These are phyloP conservation scores for Ameiurus melas DNA, from an alignment of 2,113 vertebrate species.

Conservation along the genomic window DNA sequence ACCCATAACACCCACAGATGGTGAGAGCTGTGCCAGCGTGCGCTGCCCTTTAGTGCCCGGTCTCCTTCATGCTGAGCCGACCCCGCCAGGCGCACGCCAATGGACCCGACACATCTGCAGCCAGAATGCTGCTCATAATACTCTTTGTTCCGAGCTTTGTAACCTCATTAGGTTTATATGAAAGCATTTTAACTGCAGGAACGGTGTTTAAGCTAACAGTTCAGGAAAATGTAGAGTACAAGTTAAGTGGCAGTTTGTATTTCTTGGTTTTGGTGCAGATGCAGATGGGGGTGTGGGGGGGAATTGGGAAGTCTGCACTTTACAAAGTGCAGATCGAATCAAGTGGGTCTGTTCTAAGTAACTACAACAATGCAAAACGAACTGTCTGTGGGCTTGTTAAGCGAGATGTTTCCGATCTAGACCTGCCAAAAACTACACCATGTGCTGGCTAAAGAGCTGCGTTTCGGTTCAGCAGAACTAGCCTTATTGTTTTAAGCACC, in stretches of 20 bases:
- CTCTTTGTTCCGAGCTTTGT: slow-evolving; percentile 40
- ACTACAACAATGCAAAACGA: slow-evolving; percentile 40
- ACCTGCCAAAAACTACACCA: slow-evolving; percentile 40
- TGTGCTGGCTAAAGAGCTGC: background rate
- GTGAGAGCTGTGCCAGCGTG: slow-evolving; percentile 21
- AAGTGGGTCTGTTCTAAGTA: slow-evolving; percentile 27
- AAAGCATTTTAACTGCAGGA: slow-evolving; percentile 2
- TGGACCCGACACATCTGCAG: slow-evolving; percentile 56
- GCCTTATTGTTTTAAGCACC: slow-evolving; percentile 22
- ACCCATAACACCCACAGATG: slow-evolving; percentile 39
- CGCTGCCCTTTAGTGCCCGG: slow-evolving; percentile 21
- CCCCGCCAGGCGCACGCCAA: slow-evolving; percentile 30
- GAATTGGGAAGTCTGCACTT: background rate
- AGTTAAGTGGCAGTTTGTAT: slow-evolving; percentile 3
- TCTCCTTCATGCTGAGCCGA: slow-evolving; percentile 24
- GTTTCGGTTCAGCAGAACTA: slow-evolving; percentile 25
- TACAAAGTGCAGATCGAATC: slow-evolving; percentile 24
- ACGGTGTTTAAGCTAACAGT: background rate
- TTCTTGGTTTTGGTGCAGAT: background rate
- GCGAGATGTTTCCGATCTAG: background rate
- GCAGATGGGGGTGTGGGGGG: background rate
- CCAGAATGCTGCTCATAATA: slow-evolving; percentile 51
- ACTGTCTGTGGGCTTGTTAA: slow-evolving; percentile 43
- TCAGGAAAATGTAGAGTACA: background rate
- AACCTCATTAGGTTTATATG: slow-evolving; percentile 8